Evolutionary conservation across 2,113 vertebrate genomes (phyloP), one percentile per base, ranked within the genome.

Genomic region (Pelvicachromis taeniatus): DNA sequence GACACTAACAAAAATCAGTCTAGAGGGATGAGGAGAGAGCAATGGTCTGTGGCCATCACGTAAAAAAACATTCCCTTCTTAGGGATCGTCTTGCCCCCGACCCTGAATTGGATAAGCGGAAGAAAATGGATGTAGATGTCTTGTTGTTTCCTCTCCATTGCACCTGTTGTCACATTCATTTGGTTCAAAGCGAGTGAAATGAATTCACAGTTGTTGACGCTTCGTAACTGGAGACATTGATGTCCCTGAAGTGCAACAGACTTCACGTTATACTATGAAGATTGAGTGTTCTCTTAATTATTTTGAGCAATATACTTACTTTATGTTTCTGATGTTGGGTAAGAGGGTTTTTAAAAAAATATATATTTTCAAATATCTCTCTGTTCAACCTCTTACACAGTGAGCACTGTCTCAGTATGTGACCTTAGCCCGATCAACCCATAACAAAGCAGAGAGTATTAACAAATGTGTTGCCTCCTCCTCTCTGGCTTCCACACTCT

Each of bases 401-500:
- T 45, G 77, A 78, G 53, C 73, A 50, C 75, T 91, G 85, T 91
- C 75, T 85, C 58, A 84, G 70, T 5, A 63, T 52, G 70, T 79
- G 65, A 83, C 83, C 29, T 52, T 9, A 48, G 77, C 48, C 53
- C 26, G n/a, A 23, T 35, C n/a, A 56, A 59, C 54, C 89, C 65
- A 87, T 82, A 80, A 93, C 89, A 87, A 81, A 80, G 54, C 11
- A 40, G 21, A 55, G 70, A 79, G 26, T 58, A 68, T 68, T 65
- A 82, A 82, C 53, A 48, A 52, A 84, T 70, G 56, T 17, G 61
- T 53, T 45, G 23, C 31, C 80, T 65, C 58, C 68, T 79, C 81
- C 78, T 85, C 13, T 77, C 26, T 63, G 75, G 35, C 61, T 50
- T 85, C 80, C 31, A 21, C 77, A 86, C 80, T 79, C 82, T 61